A percentile compares a stretch with the other conserved stretches of the same genome.
phyloP scores from a whole-genome alignment of 2,797 vertebrate genomes.

The Microctenopoma lineatum region DNA sequence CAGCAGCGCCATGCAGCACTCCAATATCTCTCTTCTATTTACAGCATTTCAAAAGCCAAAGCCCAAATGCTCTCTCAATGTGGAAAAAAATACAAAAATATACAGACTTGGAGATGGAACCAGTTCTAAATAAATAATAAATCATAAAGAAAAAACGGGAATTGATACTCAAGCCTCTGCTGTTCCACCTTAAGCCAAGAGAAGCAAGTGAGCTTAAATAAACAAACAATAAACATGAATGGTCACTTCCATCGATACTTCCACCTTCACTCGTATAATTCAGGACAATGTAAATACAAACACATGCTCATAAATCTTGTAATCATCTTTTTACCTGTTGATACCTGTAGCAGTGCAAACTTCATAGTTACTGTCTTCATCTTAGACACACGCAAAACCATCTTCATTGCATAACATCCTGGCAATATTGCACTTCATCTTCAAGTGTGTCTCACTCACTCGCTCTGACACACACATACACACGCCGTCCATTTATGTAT shows the following conservation, averaged over 20 bases:
- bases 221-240: slow-evolving; percentile 76
- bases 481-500: slow-evolving; percentile 56
- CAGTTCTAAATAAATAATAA: slow-evolving; percentile 69
- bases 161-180: slow-evolving; percentile 58
- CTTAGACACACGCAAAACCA: slow-evolving; percentile 66
- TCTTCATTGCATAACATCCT: slow-evolving; percentile 82
- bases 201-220: slow-evolving; percentile 61
- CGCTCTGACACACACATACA: slow-evolving; percentile 54
- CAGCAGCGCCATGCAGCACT: slow-evolving; percentile 59
- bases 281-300: slow-evolving; percentile 76
- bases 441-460: slow-evolving; percentile 66
- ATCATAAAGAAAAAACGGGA: slow-evolving; percentile 47
- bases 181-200: slow-evolving; percentile 49
- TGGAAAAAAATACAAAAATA: slow-evolving; percentile 64
- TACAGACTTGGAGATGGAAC: slow-evolving; percentile 71
- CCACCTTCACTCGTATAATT: slow-evolving; percentile 77
- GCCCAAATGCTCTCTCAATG: slow-evolving; percentile 61
- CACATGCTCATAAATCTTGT: slow-evolving; percentile 69
- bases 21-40: slow-evolving; percentile 70
- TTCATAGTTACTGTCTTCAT: slow-evolving; percentile 68
- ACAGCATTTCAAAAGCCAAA: slow-evolving; percentile 71
- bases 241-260: slow-evolving; percentile 75
- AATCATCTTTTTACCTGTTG: slow-evolving; percentile 47
- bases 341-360: slow-evolving; percentile 79
- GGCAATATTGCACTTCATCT: slow-evolving; percentile 78